Conservation (phyloP, 2,797 vertebrate genomes). For the Potorous gilbertii region DNA sequence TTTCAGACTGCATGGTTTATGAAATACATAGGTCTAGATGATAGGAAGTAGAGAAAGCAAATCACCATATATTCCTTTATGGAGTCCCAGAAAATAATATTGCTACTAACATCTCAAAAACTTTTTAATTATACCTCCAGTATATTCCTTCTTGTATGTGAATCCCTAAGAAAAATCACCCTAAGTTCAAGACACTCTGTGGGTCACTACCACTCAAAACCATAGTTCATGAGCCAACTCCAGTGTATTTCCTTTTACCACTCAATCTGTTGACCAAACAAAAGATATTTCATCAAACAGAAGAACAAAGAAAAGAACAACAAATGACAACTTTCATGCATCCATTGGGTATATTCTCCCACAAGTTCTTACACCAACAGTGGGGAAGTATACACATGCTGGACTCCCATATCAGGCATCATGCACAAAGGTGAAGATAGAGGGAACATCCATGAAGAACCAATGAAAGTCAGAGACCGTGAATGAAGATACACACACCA, state of each 20-base stretch:
- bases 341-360: neutral
- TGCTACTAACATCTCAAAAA: neutral
- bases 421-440: neutral
- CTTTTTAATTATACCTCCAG: neutral
- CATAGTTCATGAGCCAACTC: neutral
- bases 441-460: neutral
- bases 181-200: neutral
- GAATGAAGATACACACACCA: neutral
- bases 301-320: neutral
- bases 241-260: neutral
- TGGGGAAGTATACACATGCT: neutral
- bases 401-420: neutral
- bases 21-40: neutral
- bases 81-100: neutral
- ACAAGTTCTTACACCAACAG: neutral
- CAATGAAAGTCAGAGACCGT: neutral
- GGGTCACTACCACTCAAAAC: neutral
- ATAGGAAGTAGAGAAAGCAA: neutral
- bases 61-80: neutral
- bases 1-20: neutral
- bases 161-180: neutral
- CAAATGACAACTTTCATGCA: neutral
- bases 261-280: neutral
- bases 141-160: neutral
- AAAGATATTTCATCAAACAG: neutral